Evolutionary conservation across 2,113 vertebrate genomes (phyloP), one percentile per base, ranked within the genome.

Genomic region (Leucopsar rothschildi): DNA sequence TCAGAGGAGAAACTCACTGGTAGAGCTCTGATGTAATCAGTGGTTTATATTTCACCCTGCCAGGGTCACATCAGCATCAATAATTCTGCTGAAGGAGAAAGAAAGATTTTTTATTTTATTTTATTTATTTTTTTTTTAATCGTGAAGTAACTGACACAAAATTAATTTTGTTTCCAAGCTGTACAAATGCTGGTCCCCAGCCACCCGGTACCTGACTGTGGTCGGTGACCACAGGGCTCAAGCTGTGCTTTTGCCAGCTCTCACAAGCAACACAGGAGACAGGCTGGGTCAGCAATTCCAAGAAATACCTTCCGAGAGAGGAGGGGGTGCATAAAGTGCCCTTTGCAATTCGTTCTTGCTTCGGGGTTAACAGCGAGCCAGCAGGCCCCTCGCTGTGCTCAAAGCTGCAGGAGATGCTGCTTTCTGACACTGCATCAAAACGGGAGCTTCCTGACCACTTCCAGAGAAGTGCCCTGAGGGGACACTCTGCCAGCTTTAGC

Each of bases 11-110:
- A 95, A 94, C 84, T 42, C 83, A 40, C 52, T 92, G 71, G 45
- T 35, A 63, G 29, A 73, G 81, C 79, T 89, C 39, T 91, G 96
- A 96, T 92, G 95, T 55, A 93, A 96, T 93, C 91, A 82, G 39
- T 39, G 94, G 88, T 78, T 95, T 95, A 21, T 91, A 94, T 96
- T 97, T 97, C 96, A 95, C 72, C 52, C 82, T 56, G 47, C 60
- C 56, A 82, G 87, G 81, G 77, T 92, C 80, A 88, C 80, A 87
- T 94, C 85, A 78, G 81, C 70, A 65, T 75, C 80, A 88, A 73
- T 94, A 93, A 93, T 49, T 45, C 59, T 31, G 8, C 63, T 71
- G n/a, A 88, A 94, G 56, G 80, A 79, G 84, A 22, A 65, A 53
- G 52, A 39, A 37, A 44, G 15, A 31, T 49, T 27, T 63, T 56